Percentiles rank a stretch among this genome's conserved stretches.
Conservation (phyloP, 2,113 vertebrate species). For the Gadus macrocephalus region DNA sequence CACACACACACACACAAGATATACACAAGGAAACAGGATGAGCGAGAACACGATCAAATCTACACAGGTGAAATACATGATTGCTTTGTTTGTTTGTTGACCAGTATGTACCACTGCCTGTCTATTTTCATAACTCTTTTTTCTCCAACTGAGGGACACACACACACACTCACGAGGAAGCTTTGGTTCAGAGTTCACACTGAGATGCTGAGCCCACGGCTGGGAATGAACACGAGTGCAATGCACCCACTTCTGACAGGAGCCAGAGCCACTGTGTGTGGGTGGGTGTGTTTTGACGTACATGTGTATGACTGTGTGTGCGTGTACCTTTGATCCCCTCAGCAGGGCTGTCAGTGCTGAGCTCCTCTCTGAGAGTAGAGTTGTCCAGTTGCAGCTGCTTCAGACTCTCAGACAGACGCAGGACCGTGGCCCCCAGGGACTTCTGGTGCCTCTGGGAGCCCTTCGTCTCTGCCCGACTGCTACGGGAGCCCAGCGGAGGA, state of each 20-base stretch:
- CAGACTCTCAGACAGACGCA: slow-evolving; percentile 77
- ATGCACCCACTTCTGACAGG: background rate
- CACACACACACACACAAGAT: background rate
- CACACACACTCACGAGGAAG: too few species aligned
- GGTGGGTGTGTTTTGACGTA: background rate
- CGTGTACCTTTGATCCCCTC: slow-evolving; percentile 71
- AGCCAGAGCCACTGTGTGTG: background rate
- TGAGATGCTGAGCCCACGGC: too few species aligned
- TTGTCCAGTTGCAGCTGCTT: slow-evolving; percentile 86
- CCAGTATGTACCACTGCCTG: too few species aligned
- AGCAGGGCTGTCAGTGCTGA: slow-evolving; percentile 68
- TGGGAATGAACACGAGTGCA: background rate
- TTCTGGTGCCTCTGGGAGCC: slow-evolving; percentile 74
- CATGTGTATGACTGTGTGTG: background rate
- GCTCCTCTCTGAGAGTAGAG: slow-evolving; percentile 75
- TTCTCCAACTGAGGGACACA: too few species aligned
- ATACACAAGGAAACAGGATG: too few species aligned
- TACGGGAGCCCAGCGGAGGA: slow-evolving; percentile 20
- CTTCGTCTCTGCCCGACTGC: slow-evolving; percentile 70
- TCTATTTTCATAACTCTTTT: too few species aligned
- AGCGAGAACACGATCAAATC: too few species aligned
- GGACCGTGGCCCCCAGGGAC: slow-evolving; percentile 72
- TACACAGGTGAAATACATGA: too few species aligned
- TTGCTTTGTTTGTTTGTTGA: too few species aligned
- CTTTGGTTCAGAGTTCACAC: too few species aligned